phyloP scores from a whole-genome alignment of 37 sponge, comb jelly and placozoan genomes.

The Chondrosia reniformis region DNA sequence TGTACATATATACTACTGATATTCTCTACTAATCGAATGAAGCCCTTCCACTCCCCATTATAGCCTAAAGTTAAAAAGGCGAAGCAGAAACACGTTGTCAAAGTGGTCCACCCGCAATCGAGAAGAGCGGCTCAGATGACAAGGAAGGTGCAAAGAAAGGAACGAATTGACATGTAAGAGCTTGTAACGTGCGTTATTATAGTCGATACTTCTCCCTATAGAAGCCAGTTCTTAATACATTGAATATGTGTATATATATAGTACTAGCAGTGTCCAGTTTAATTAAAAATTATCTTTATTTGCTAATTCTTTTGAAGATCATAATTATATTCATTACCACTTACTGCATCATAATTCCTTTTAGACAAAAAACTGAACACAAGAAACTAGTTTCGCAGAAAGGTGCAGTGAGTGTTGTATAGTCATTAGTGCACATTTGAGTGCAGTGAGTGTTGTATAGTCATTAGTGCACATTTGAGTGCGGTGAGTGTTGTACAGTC shows the following conservation, averaged over 20 bases:
- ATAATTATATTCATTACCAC: not conserved
- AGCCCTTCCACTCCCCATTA: not conserved
- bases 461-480: not conserved
- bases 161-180: not conserved
- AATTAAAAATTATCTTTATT: too few species aligned
- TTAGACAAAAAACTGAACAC: not conserved
- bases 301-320: not conserved
- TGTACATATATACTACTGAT: not conserved
- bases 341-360: not conserved
- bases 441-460: not conserved
- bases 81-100: not conserved
- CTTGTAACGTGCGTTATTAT: not conserved
- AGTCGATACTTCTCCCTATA: not conserved
- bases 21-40: not conserved
- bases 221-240: too few species aligned
- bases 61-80: not conserved
- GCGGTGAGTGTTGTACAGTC: too few species aligned
- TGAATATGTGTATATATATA: too few species aligned
- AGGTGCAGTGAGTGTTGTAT: too few species aligned
- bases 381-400: not conserved
- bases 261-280: too few species aligned
- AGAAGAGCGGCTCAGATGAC: conserved; percentile 43
- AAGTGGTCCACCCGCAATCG: conserved; percentile 40
- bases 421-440: too few species aligned
- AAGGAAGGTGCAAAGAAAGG: conserved; percentile 16